Evolutionary conservation across 2,113 vertebrate genomes (phyloP).

Genomic region (Cheirogaleus medius): DNA sequence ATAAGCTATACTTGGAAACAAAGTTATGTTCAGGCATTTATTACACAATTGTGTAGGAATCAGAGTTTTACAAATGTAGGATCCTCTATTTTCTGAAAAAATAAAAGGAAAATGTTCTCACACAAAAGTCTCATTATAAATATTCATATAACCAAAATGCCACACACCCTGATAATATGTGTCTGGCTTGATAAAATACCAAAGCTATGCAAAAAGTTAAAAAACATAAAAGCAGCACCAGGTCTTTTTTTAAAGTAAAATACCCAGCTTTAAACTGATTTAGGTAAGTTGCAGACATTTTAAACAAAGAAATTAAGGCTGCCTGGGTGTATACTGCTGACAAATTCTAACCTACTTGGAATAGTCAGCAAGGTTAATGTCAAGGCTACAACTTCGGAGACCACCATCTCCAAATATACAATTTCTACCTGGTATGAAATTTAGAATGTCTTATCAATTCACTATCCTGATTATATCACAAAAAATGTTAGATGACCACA

Average conservation of each 20-base stretch:
- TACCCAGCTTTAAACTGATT: accelerated
- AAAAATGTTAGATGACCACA: neutral
- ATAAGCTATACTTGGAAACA: neutral
- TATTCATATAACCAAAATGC: neutral
- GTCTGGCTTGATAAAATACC: neutral
- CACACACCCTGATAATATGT: neutral
- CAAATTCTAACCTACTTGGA: neutral
- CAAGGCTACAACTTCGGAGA: neutral
- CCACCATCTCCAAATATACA: neutral
- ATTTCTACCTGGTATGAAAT: neutral
- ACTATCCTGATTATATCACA: neutral
- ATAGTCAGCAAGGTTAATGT: neutral
- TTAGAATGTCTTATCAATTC: neutral
- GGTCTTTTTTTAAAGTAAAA: neutral
- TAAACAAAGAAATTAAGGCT: neutral
- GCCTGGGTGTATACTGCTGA: neutral
- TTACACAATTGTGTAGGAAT: neutral
- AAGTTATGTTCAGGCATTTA: neutral
- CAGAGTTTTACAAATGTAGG: neutral
- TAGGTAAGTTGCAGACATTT: neutral
- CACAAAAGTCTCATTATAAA: neutral
- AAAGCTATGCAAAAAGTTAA: neutral
- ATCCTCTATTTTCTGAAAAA: neutral
- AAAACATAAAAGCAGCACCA: neutral
- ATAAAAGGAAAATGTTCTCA: neutral